Conservation (phyloP, 2,888 invertebrate genomes). For the Byasa hedistus region DNA sequence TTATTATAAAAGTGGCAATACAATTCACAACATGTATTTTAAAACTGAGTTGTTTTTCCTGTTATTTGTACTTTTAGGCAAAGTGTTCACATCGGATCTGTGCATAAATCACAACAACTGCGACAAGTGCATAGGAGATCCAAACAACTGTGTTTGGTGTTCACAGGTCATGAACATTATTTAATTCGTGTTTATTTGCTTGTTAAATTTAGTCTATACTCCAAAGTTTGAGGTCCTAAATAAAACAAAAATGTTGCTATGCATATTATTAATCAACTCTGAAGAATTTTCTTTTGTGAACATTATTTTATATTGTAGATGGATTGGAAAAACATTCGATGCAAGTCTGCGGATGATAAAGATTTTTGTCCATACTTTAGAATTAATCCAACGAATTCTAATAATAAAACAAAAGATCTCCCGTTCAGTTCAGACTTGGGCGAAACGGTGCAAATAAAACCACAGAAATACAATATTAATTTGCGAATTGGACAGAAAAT, state of each 20-base stretch:
- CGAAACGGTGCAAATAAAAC: slow-evolving; percentile 55
- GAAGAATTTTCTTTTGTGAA: not conserved
- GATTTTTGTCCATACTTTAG: slow-evolving; percentile 36
- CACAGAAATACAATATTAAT: slow-evolving; percentile 56
- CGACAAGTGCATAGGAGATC: slow-evolving; percentile 53
- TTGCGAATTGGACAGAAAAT: slow-evolving; percentile 49
- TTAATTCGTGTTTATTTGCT: not conserved
- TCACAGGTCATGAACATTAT: slow-evolving; percentile 40
- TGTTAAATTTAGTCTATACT: not conserved
- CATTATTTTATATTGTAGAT: slow-evolving; percentile 34
- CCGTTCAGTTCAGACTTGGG: slow-evolving; percentile 49
- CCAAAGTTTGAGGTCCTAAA: too few relatives aligned
- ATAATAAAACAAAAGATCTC: slow-evolving; percentile 31
- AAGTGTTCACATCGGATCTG: slow-evolving; percentile 32
- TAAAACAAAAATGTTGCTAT: too few relatives aligned
- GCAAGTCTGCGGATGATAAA: slow-evolving; percentile 32
- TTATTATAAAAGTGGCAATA: not conserved
- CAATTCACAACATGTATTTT: slow-evolving; percentile 12
- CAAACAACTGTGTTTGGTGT: slow-evolving; percentile 59
- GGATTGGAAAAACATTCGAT: slow-evolving; percentile 36
- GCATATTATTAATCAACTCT: not conserved
- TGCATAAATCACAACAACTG: slow-evolving; percentile 51
- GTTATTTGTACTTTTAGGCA: slow-evolving; percentile 23
- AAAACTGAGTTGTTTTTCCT: not conserved
- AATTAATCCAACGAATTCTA: slow-evolving; percentile 36